phyloP scores from a whole-genome alignment of 2,888 invertebrate genomes.

The Pelosia muscerda region DNA sequence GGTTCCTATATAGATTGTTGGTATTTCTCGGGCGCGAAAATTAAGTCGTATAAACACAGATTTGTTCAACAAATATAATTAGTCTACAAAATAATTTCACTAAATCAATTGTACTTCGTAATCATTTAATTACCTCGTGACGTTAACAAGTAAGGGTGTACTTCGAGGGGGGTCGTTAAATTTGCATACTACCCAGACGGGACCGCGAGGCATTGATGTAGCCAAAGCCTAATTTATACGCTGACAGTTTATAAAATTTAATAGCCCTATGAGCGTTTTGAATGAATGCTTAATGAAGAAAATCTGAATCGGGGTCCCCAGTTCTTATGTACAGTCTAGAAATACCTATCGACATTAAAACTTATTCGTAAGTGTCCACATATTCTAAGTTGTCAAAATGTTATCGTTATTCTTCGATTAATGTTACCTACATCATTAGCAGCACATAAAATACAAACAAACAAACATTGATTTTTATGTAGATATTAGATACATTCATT shows the following conservation, averaged over 20 bases:
- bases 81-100: not conserved
- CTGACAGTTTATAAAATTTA: not conserved
- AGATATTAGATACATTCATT: not conserved
- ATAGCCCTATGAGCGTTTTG: not conserved
- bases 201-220: constrained; percentile 7
- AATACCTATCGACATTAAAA: no score
- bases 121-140: constrained; percentile 10
- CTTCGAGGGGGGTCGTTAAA: not conserved
- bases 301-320: not conserved
- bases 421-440: not conserved
- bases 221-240: not conserved
- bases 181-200: constrained; percentile 16
- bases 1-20: no score
- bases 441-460: not conserved
- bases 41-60: not conserved
- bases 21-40: no score
- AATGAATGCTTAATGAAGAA: not conserved
- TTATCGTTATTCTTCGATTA: no score
- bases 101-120: constrained; percentile 1
- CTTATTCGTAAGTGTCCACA: no score
- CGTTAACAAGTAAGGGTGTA: constrained; percentile 13
- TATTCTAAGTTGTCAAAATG: no score
- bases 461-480: not conserved
- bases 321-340: no score
- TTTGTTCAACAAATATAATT: not conserved